Evolutionary conservation across 2,113 vertebrate genomes (phyloP).

Genomic region (Trinectes maculatus): DNA sequence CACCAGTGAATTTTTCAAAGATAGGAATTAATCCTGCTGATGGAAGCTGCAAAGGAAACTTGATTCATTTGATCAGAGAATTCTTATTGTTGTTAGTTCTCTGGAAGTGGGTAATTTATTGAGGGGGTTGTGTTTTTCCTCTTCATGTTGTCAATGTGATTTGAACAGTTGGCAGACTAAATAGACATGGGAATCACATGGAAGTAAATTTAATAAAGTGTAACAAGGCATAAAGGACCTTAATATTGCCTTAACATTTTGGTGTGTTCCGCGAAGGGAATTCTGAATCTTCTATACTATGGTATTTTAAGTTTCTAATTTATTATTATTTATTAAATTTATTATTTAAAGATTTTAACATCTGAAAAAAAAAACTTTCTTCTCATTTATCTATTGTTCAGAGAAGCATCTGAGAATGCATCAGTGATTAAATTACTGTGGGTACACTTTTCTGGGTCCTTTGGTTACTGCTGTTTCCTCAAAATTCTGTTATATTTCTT

Average conservation of each 20-base stretch:
- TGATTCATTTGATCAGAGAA: neutral
- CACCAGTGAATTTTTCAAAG: neutral
- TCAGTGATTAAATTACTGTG: neutral
- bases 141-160: no score
- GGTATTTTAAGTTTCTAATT: no score
- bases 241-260: no score
- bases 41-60: neutral
- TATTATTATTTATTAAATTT: no score
- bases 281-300: no score
- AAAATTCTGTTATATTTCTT: neutral
- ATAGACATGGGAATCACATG: neutral
- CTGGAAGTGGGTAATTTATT: no score
- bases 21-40: neutral
- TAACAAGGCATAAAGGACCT: no score
- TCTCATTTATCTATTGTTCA: constrained; percentile 1
- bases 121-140: no score
- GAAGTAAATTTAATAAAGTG: no score
- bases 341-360: constrained; percentile 24
- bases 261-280: no score
- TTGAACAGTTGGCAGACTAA: no score
- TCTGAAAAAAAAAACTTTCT: constrained; percentile 31
- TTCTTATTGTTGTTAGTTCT: no score
- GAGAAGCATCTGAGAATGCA: neutral
- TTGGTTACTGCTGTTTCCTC: neutral
- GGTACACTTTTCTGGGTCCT: constrained; percentile 2